Evolutionary conservation across 2,113 vertebrate genomes (phyloP).

Genomic region (Tyto alba): DNA sequence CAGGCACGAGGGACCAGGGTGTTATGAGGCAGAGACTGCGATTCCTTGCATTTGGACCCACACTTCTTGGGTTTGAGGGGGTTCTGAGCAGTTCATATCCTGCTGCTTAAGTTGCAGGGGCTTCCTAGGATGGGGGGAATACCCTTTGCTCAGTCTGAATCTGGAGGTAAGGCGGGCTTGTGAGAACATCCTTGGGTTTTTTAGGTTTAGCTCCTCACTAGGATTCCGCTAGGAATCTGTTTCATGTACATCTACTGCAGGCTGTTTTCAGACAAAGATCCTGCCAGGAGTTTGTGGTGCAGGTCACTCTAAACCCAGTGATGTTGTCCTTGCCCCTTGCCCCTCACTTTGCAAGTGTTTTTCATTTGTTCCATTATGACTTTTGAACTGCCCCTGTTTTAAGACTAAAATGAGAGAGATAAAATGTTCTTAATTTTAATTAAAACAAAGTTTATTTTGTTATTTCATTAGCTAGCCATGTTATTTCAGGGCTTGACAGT

Average conservation of each 20-base stretch:
- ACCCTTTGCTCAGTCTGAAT: not conserved
- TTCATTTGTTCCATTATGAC: conserved; percentile 4
- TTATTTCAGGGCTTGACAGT: conserved; percentile 66
- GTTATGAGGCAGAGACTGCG: not conserved
- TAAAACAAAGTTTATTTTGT: conserved; percentile 62
- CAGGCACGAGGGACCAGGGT: rapidly evolving
- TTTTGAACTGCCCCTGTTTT: conserved; percentile 46
- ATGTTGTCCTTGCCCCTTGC: not conserved
- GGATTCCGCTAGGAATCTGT: not conserved
- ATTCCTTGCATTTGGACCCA: not conserved
- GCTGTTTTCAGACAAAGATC: not conserved
- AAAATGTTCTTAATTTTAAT: conserved; percentile 69
- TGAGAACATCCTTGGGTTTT: not conserved
- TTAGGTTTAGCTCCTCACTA: not conserved
- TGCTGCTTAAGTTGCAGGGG: too few relatives aligned
- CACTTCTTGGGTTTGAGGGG: rapidly evolving
- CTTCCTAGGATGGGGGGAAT: not conserved
- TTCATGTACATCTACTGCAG: not conserved
- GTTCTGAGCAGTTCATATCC: not conserved
- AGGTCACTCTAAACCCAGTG: not conserved
- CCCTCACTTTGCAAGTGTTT: not conserved
- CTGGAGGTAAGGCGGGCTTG: not conserved
- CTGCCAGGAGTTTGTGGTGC: not conserved
- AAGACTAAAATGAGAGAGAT: conserved; percentile 60
- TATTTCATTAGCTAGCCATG: conserved; percentile 57